Evolutionary conservation across 2,113 vertebrate genomes (phyloP), one percentile per base, ranked within the genome.

Genomic region (Ailuropoda melanoleuca): DNA sequence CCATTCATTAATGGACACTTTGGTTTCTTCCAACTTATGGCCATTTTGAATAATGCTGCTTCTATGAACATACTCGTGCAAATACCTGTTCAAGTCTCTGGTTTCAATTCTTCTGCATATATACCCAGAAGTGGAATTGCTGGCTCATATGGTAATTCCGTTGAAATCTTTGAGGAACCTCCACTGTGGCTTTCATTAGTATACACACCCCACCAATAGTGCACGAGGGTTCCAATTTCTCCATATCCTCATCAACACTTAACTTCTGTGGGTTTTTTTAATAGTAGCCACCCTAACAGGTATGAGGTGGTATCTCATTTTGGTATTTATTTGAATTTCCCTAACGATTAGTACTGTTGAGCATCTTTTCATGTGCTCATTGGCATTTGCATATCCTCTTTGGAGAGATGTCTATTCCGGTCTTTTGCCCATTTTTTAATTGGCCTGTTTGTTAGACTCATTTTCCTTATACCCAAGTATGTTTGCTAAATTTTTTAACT

Each of bases 391-490:
- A 39, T 43, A 70, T 82, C 8, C 37, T 50, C 70, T 66, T 70
- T 64, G 34, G 11, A 95, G 58, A 93, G 80, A n/a, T 78, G 0
- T 56, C 34, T 78, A n/a, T 77, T 78, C 43, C 64, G 60, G 48
- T 34, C 23, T 23, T 91, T 95, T 93, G 26, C 48, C 39, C 48
- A 83, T 66, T 93, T 95, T 88, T 92, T 26, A 77, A 75, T 31
- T 10, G 53, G 50, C 48, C 3, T 64, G 3, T 50, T 84, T 84
- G 31, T 89, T 68, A 95, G 48, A 62, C 17, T 77, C 12, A 5
- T 23, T 39, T 80, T 93, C 91, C 56, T 91, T 66, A 64, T 81
- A 93, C 88, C 9, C 31, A 97, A 75, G 34, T 78, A 93, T 62
- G 18, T 96, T 93, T 74, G 14, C 89, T 75, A 89, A 70, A 48